A percentile compares a stretch with the other conserved stretches of the same genome.
phyloP scores from a whole-genome alignment of 2,113 vertebrate genomes.

The Nothoprocta pentlandii region DNA sequence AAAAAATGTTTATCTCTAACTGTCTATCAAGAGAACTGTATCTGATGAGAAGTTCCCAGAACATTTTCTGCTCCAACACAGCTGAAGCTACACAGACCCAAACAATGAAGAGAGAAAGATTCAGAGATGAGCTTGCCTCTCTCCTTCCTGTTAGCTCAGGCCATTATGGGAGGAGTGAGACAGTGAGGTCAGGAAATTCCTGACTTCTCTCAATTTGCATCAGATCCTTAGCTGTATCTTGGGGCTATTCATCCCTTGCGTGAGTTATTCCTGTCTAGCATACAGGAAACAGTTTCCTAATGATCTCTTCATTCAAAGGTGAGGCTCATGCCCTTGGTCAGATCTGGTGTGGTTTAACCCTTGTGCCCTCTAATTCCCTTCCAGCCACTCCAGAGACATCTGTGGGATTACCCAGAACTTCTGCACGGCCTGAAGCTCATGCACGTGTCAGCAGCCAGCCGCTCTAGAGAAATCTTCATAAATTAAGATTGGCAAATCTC shows the following conservation, averaged over 20 bases:
- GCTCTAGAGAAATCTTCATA: background rate
- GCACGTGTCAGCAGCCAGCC: background rate
- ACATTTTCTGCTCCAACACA: conserved; percentile 61
- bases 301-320: conserved; percentile 24
- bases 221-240: conserved; percentile 58
- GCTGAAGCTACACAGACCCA: conserved; percentile 55
- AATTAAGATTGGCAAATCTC: background rate
- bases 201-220: conserved; percentile 53
- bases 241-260: conserved; percentile 58
- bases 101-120: conserved; percentile 47
- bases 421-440: background rate
- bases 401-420: fast-evolving
- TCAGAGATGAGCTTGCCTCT: conserved; percentile 47
- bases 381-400: background rate
- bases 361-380: background rate
- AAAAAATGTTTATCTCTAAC: conserved; percentile 61
- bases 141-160: conserved; percentile 66
- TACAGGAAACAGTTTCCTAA: conserved; percentile 9
- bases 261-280: conserved; percentile 57
- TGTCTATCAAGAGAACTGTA: conserved; percentile 58
- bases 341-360: background rate
- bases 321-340: background rate
- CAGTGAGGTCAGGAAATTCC: conserved; percentile 73
- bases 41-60: conserved; percentile 74
- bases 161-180: conserved; percentile 57